Evolutionary conservation across 2,888 invertebrate species (phyloP), one percentile per base, ranked within the genome.

Genomic region (Uloborus plumipes): DNA sequence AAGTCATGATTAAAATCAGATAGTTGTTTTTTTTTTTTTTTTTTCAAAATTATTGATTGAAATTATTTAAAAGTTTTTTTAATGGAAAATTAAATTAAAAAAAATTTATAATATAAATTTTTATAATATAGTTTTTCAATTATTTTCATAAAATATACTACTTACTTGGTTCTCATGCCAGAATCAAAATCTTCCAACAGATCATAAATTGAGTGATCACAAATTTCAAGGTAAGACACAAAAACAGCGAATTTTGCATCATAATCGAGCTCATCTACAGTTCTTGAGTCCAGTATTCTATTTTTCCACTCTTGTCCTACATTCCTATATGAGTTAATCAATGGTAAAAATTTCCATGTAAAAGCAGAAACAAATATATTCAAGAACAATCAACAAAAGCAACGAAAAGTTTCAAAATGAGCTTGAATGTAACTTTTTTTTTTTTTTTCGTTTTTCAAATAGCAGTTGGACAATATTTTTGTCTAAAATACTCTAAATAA

Each of bases 191-290:
- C 97, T 88, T 99, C 99, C 1, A 99, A 91, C 71, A 99, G 91
- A 91, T 99, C 99, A 89, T 94, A 99, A 1, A 98, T 96, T 88
- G 93, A 94, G 88, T 99, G 98, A 89, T 99, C 99, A 90, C 99
- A 99, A 86, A 99, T 94, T 90, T 99, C 98, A 73, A 98, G 93
- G 87, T 97, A 98, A 0, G 96, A 96, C 0, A 99, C 93, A 89
- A 99, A 99, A 0, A 99, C 94, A 2, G 94, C 92, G 89, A 94
- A 97, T 86, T 93, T 93, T 87, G 94, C 94, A 87, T 95, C 96
- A 87, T 94, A 94, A 87, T 95, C 94, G 0, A 96, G 89, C 31
- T 92, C 92, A 31, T 50, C 16, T 0, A 90, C 89, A 4, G 94
- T 88, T 0, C 92, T 91, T 0, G 88, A 86, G 84, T 91, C 91